Conservation (phyloP, 2,797 vertebrate species). For the Leucoraja ocellata region DNA sequence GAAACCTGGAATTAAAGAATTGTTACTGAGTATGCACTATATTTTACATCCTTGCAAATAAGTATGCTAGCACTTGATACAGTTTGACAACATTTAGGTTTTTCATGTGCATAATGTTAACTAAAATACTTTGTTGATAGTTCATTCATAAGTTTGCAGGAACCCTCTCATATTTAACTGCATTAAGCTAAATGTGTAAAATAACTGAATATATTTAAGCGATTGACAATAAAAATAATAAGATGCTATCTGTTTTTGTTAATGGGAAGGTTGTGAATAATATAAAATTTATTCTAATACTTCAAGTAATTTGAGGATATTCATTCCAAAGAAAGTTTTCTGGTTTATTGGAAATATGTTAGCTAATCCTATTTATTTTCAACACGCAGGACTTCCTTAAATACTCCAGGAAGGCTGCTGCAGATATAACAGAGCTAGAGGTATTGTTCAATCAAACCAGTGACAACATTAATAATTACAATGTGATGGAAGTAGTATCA, state of each 20-base stretch:
- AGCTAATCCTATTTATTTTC: constrained; percentile 36
- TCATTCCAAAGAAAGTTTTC: not conserved
- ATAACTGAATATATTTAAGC: not conserved
- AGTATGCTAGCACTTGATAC: not conserved
- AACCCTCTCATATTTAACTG: not conserved
- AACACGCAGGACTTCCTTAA: constrained; percentile 81
- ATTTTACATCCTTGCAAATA: not conserved
- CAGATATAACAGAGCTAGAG: constrained; percentile 85
- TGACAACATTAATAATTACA: not conserved
- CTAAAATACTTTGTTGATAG: not conserved
- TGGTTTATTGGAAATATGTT: constrained; percentile 37
- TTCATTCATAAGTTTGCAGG: not conserved
- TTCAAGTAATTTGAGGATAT: not conserved
- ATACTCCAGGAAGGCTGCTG: constrained; percentile 86
- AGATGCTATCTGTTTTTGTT: not conserved
- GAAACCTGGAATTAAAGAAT: not conserved
- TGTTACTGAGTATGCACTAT: not conserved
- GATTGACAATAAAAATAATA: not conserved
- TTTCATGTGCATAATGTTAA: not conserved
- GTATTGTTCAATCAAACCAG: constrained; percentile 52
- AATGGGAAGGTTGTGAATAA: not conserved
- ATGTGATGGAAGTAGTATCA: not conserved
- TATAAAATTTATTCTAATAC: not conserved
- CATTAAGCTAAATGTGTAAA: not conserved
- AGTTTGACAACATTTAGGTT: not conserved